Evolutionary conservation across 2,797 vertebrate genomes (phyloP).

Genomic region (Artibeus jamaicensis): DNA sequence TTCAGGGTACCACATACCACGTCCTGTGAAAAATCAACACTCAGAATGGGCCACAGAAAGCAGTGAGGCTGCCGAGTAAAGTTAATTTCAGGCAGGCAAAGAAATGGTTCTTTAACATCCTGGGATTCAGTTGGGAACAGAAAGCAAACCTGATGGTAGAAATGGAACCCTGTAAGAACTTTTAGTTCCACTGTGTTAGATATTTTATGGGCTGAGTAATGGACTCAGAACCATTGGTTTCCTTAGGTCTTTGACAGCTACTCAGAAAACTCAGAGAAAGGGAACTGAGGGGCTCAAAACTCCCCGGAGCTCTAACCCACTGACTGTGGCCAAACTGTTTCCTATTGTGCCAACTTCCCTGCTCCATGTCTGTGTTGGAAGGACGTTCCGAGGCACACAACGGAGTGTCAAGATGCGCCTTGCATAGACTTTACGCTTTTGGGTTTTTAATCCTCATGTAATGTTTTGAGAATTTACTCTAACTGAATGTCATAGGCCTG

Average conservation of each 20-base stretch:
- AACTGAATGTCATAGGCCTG: not conserved
- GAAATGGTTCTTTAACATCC: not conserved
- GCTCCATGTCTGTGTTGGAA: not conserved
- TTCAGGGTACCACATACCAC: not conserved
- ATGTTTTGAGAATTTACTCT: not conserved
- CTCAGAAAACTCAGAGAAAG: not conserved
- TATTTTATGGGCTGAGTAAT: not conserved
- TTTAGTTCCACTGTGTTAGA: not conserved
- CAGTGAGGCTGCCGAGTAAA: not conserved
- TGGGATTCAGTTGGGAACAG: not conserved
- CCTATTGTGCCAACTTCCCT: not conserved
- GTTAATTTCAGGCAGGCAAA: not conserved
- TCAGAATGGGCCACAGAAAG: not conserved
- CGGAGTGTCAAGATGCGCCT: not conserved
- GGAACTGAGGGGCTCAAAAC: not conserved
- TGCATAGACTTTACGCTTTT: not conserved
- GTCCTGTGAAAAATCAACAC: not conserved
- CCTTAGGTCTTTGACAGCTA: not conserved
- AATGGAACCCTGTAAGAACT: not conserved
- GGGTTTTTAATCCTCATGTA: not conserved
- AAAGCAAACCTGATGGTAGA: not conserved
- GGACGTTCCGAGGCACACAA: not conserved
- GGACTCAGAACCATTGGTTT: not conserved
- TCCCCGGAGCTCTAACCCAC: not conserved
- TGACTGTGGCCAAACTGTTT: not conserved